These are phyloP conservation scores for Cranoglanis bouderius DNA, from an alignment of 2,113 vertebrate species.

Conservation along the genomic window DNA sequence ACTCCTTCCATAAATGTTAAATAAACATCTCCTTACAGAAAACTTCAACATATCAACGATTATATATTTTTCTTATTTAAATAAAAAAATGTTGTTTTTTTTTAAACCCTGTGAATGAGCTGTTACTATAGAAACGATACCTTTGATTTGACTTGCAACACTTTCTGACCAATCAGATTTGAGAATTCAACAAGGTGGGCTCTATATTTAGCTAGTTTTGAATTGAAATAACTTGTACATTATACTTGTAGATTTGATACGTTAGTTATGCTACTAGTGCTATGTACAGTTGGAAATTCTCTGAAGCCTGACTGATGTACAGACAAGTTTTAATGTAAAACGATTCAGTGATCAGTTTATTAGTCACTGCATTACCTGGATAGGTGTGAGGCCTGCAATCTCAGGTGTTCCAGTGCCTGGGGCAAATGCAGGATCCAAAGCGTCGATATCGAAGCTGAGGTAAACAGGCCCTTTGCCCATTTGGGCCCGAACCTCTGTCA, in stretches of 20 bases:
- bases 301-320: background rate
- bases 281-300: background rate
- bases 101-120: no score
- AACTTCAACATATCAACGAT: no score
- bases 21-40: background rate
- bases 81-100: no score
- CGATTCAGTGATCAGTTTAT: accelerated
- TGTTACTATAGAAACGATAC: background rate
- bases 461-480: conserved; percentile 82
- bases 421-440: conserved; percentile 87
- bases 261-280: background rate
- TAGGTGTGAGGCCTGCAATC: conserved; percentile 88
- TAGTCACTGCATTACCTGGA: conserved; percentile 77
- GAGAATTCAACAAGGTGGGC: background rate
- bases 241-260: background rate
- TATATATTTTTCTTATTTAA: no score
- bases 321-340: background rate
- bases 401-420: conserved; percentile 92
- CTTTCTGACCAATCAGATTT: background rate
- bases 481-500: conserved; percentile 85
- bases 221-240: background rate
- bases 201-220: background rate
- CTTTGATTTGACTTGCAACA: background rate
- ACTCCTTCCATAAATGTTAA: background rate
- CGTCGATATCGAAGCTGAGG: conserved; percentile 92